A percentile compares a stretch with the other conserved stretches of the same genome.
These are phyloP conservation scores for Cylindroiulus punctatus DNA, from an alignment of 2,888 invertebrate species.

Conservation along the genomic window DNA sequence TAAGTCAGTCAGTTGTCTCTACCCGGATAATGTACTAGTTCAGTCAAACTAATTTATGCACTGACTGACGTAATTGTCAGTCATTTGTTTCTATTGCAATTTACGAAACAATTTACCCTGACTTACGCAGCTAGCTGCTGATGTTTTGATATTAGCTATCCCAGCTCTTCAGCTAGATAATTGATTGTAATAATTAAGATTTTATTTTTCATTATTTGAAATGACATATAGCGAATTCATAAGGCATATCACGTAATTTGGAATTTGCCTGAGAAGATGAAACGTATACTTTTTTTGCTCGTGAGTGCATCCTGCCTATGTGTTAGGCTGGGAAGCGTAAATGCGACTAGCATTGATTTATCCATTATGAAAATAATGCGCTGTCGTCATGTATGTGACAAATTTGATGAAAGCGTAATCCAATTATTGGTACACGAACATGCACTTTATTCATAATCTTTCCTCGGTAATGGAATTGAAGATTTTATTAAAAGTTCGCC, in stretches of 20 bases:
- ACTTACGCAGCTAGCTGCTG: too few relatives aligned
- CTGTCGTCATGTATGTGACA: constrained; percentile 40
- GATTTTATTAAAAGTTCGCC: constrained; percentile 35
- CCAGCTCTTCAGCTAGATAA: too few relatives aligned
- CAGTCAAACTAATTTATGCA: too few relatives aligned
- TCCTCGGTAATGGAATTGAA: constrained; percentile 28
- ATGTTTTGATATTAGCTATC: too few relatives aligned
- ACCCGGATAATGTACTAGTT: too few relatives aligned
- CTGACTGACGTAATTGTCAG: too few relatives aligned
- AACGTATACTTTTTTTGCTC: neutral
- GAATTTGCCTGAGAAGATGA: neutral
- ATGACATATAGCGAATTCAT: neutral
- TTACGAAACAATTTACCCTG: too few relatives aligned
- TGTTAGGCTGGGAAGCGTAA: neutral
- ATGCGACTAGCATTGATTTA: constrained; percentile 24
- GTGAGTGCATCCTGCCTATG: neutral
- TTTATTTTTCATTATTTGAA: too few relatives aligned
- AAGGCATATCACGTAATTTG: neutral
- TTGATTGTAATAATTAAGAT: too few relatives aligned
- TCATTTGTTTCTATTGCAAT: too few relatives aligned
- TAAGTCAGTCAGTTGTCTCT: too few relatives aligned
- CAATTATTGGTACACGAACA: constrained; percentile 35
- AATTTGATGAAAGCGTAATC: constrained; percentile 41
- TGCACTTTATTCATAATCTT: constrained; percentile 45
- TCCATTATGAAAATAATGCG: constrained; percentile 45